Percentiles rank a stretch among this genome's conserved stretches.
These are phyloP conservation scores for Troglohyphantes excavatus DNA, from an alignment of 2,888 invertebrate species.

Conservation along the genomic window DNA sequence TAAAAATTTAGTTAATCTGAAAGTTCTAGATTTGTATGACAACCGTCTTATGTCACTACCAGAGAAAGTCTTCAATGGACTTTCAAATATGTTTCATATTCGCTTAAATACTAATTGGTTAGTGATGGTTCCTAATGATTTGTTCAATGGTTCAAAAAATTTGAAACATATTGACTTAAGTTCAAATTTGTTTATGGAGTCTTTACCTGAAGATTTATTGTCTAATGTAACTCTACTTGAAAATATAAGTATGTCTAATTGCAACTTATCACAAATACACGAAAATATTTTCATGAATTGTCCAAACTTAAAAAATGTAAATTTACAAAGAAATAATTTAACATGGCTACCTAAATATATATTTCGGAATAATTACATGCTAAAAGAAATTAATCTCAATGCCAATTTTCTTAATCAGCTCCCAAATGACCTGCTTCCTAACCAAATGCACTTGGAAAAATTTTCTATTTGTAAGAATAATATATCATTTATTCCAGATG, in stretches of 20 bases:
- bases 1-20: constrained; percentile 51
- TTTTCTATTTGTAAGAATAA: constrained; percentile 71
- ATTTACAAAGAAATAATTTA: constrained; percentile 87
- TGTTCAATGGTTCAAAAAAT: constrained; percentile 75
- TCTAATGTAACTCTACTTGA: constrained; percentile 47
- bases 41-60: constrained; percentile 72
- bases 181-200: constrained; percentile 74
- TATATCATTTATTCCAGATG: constrained; percentile 53
- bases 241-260: constrained; percentile 52
- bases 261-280: constrained; percentile 85
- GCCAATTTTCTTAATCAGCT: constrained; percentile 72
- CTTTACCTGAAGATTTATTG: constrained; percentile 81
- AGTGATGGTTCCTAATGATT: constrained; percentile 59
- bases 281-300: constrained; percentile 86
- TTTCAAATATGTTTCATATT: constrained; percentile 57
- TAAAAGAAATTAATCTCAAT: constrained; percentile 79
- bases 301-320: constrained; percentile 87
- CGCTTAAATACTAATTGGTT: constrained; percentile 64
- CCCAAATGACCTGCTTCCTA: constrained; percentile 48
- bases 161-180: constrained; percentile 86
- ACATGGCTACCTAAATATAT: constrained; percentile 84
- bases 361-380: constrained; percentile 75
- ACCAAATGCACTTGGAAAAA: constrained; percentile 63
- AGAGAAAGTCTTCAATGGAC: constrained; percentile 56
- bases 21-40: constrained; percentile 71